Evolutionary conservation across 1,140 invertebrate species (phyloP).

Genomic region (Globodera rostochiensis): DNA sequence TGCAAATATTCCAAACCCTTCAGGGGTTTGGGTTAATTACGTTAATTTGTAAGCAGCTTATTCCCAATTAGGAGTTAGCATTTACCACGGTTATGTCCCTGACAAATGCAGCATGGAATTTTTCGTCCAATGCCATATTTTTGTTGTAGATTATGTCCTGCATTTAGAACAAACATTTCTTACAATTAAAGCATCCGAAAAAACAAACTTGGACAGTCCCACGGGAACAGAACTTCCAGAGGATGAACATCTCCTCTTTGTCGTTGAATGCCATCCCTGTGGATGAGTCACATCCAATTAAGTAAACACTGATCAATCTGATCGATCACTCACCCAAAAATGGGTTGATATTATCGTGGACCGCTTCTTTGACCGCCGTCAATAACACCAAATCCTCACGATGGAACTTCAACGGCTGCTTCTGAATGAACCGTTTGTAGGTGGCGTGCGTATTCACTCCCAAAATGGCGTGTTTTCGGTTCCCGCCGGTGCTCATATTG

Average conservation of each 20-base stretch:
- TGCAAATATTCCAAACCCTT: constrained; percentile 64
- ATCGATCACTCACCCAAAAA: constrained; percentile 38
- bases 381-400: constrained; percentile 57
- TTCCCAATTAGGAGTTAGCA: background rate
- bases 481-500: constrained; percentile 54
- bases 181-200: background rate
- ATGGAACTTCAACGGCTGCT: constrained; percentile 56
- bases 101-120: constrained; percentile 64
- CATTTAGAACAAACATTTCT: background rate
- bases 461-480: constrained; percentile 60
- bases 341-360: constrained; percentile 64
- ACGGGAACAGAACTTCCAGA: constrained; percentile 64
- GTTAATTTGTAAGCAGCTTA: too few species aligned
- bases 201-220: constrained; percentile 59
- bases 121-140: constrained; percentile 58
- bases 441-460: constrained; percentile 63
- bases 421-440: constrained; percentile 58
- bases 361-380: constrained; percentile 57
- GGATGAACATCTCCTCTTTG: constrained; percentile 61
- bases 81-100: constrained; percentile 60
- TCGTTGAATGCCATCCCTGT: constrained; percentile 62
- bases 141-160: constrained; percentile 64
- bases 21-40: background rate
- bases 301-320: too few species aligned
- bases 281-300: background rate